Base-by-base conservation (phyloP, 2,888 invertebrate genomes). In the Coleophora flavipennella region DNA sequence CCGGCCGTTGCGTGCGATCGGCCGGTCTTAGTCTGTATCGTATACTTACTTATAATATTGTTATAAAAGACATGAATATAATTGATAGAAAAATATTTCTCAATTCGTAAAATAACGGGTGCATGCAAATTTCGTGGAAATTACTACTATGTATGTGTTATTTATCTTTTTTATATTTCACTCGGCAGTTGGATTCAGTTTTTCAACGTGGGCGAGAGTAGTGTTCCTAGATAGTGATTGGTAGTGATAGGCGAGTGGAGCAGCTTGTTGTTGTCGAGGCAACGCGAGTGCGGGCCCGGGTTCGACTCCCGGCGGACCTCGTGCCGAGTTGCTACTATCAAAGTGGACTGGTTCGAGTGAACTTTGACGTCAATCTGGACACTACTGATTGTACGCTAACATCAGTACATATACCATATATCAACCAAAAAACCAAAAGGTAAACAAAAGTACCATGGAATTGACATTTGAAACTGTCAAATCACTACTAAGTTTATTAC, bases 161-260 rank as follows among this genome's bases (percentile, higher is more conserved):
- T 81, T 81, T 81, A 81, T 80, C 79, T 78, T 81, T 83, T 83
- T 83, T 84, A 84, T 80, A 83, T 77, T 81, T 83, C 76, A 80
- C 73, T 79, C 64, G 74, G 79, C 77, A 60, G 52, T 63, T 65
- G 73, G 62, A 54, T 56, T 62, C 75, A 78, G 84, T 78, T 77
- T 84, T 77, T 80, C 79, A 78, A 74, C 76, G 68, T 74, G 63
- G 72, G 57, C 62, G 57, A 51, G 49, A 56, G 51, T 45, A 39
- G 43, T 40, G 40, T 34, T 50, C 44, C 50, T 49, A 46, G 47
- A 48, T 50, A 53, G 47, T 41, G 45, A 43, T 49, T 44, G 39
- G 57, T 55, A 57, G 51, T 45, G 53, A 54, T 51, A 56, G 53
- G 65, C 59, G 59, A 53, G 55, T 55, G 58, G 57, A 13, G 40